phyloP scores from a whole-genome alignment of 2,888 invertebrate genomes.

The Agelastica alni region DNA sequence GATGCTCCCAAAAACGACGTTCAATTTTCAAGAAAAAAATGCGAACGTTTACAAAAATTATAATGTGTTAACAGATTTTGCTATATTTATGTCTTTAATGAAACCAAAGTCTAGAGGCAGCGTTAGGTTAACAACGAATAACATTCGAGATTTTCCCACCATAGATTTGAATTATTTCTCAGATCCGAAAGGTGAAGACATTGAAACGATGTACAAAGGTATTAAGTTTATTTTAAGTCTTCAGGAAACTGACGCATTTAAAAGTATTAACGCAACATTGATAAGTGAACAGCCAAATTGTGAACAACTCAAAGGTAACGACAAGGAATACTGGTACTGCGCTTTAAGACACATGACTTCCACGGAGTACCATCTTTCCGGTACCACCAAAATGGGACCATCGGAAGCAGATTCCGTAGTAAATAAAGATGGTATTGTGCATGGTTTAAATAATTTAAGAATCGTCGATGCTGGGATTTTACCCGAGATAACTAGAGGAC shows the following conservation, averaged over 20 bases:
- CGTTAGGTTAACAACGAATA: constrained; percentile 56
- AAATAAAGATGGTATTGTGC: constrained; percentile 58
- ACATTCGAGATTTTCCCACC: constrained; percentile 48
- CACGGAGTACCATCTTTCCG: constrained; percentile 59
- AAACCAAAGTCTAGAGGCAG: constrained; percentile 54
- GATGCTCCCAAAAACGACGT: not conserved
- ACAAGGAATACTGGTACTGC: constrained; percentile 59
- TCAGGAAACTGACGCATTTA: constrained; percentile 59
- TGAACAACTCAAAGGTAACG: constrained; percentile 52
- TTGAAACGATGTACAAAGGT: constrained; percentile 60
- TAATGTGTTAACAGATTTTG: not conserved
- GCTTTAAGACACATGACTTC: constrained; percentile 54
- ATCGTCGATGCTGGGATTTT: constrained; percentile 62
- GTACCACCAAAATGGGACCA: constrained; percentile 62
- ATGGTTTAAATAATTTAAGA: constrained; percentile 58
- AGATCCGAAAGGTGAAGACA: constrained; percentile 57
- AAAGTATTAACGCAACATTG: constrained; percentile 59
- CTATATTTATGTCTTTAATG: not conserved
- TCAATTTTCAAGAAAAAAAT: not conserved
- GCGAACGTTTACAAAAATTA: not conserved
- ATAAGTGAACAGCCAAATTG: constrained; percentile 1
- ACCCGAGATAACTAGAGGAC: constrained; percentile 59
- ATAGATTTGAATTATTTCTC: constrained; percentile 70
- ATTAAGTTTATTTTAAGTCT: constrained; percentile 53
- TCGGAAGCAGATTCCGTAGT: constrained; percentile 59